Conservation (phyloP, 2,888 invertebrate species). For the Syrphus vitripennis region DNA sequence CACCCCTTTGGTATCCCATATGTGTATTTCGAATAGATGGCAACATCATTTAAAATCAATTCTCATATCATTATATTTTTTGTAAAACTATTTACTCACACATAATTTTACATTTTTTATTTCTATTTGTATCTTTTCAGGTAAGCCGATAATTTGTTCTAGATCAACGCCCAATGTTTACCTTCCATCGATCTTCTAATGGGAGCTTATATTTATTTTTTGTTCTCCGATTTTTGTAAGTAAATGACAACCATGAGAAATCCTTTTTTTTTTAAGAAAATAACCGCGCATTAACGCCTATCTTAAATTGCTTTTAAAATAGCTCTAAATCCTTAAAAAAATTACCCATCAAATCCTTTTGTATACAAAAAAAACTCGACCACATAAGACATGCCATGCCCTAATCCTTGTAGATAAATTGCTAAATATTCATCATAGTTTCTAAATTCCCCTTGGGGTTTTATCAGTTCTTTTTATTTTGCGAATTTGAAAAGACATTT, state of each 20-base stretch:
- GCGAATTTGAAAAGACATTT: constrained; percentile 10
- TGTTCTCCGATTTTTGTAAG: constrained; percentile 11
- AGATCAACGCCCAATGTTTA: constrained; percentile 27
- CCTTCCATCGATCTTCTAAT: not conserved
- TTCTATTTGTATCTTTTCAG: constrained; percentile 47
- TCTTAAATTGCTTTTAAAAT: constrained; percentile 40
- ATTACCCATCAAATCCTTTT: not conserved
- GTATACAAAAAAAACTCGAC: constrained; percentile 3
- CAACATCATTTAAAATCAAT: constrained; percentile 25
- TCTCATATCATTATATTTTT: not conserved
- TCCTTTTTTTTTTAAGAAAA: not conserved
- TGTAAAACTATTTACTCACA: not conserved
- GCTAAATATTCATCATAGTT: constrained; percentile 51
- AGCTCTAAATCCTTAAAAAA: constrained; percentile 45
- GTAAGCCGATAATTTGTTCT: constrained; percentile 67
- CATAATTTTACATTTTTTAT: not conserved
- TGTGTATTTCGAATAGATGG: constrained; percentile 3
- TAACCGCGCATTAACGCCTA: constrained; percentile 31
- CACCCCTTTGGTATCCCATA: not conserved
- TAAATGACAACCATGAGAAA: constrained; percentile 50
- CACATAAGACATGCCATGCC: not conserved
- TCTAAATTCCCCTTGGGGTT: not conserved
- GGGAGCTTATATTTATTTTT: not conserved
- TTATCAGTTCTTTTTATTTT: not conserved
- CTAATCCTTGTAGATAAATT: constrained; percentile 59